These are phyloP conservation scores for Geococcyx californianus DNA, from an alignment of 2,113 vertebrate genomes.

Conservation along the genomic window DNA sequence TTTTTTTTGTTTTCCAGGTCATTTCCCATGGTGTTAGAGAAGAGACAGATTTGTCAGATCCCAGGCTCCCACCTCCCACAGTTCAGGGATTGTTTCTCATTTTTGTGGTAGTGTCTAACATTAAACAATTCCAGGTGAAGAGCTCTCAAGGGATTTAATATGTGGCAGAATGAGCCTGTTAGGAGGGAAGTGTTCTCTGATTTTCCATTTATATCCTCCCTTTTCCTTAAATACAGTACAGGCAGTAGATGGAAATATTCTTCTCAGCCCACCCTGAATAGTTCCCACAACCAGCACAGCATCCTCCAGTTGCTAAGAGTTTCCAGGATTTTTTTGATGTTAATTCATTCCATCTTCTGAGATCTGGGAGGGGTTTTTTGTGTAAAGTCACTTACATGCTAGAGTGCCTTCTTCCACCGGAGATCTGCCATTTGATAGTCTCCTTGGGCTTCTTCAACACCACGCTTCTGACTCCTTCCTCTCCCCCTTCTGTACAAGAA, in stretches of 20 bases:
- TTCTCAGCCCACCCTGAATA: conserved; percentile 7
- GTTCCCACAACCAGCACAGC: conserved; percentile 35
- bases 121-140: conserved; percentile 36
- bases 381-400: conserved; percentile 65
- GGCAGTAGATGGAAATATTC: neutral
- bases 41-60: neutral
- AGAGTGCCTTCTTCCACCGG: conserved; percentile 8
- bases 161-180: neutral
- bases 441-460: conserved; percentile 24
- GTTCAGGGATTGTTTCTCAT: neutral
- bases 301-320: neutral
- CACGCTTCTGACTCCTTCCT: neutral
- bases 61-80: neutral
- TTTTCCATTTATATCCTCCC: neutral
- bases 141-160: neutral
- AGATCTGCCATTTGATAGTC: conserved; percentile 34
- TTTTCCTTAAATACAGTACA: neutral
- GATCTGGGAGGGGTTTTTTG: conserved; percentile 10
- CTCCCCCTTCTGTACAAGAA: neutral
- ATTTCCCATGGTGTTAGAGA: neutral
- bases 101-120: neutral
- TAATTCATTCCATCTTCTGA: conserved; percentile 35
- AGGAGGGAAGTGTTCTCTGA: neutral
- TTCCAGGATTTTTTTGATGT: conserved; percentile 21
- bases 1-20: neutral